Conservation (phyloP, 2,113 vertebrate species). For the Mus musculus region GRCm39 chr4:126579501-126580000, state of each 20-base stretch:
- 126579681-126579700: not conserved
- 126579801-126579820: not conserved
- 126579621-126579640: not conserved
- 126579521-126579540: too few relatives aligned
- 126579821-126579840: not conserved
- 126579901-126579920: not conserved
- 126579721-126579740: not conserved
- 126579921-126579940: not conserved
- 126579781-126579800: not conserved
- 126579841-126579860: not conserved
- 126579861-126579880: not conserved
- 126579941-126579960: not conserved
- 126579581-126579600: not conserved
- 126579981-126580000: not conserved
- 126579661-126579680: constrained; percentile 46
- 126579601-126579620: not conserved
- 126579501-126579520: too few relatives aligned
- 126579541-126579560: not conserved
- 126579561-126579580: not conserved
- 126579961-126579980: not conserved
- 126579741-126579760: not conserved
- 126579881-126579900: not conserved
- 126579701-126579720: not conserved
- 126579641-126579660: not conserved
- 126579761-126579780: not conserved